Evolutionary conservation across 2,113 vertebrate species (phyloP).

Genomic region (Tauraco erythrolophus): DNA sequence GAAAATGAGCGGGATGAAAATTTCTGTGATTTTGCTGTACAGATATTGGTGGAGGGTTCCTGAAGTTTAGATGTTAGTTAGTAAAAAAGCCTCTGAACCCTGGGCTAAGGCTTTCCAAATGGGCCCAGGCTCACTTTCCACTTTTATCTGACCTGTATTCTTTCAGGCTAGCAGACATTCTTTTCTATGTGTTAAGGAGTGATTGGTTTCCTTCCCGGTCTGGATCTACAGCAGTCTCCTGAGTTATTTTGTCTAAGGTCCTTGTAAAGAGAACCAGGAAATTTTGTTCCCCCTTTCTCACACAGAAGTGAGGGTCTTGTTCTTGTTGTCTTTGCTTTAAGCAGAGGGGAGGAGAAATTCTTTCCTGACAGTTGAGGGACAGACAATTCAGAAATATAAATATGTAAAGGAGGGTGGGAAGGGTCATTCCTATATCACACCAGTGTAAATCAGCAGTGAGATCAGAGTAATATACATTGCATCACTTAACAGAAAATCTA

Average conservation of each 20-base stretch:
- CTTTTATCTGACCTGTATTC: neutral
- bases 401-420: neutral
- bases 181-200: neutral
- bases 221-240: neutral
- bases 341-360: neutral
- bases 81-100: neutral
- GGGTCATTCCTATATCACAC: neutral
- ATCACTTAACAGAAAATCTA: neutral
- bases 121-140: neutral
- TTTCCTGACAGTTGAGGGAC: neutral
- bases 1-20: neutral
- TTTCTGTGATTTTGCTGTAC: neutral
- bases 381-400: neutral
- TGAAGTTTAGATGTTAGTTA: neutral
- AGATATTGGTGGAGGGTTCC: neutral
- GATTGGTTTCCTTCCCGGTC: neutral
- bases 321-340: conserved; percentile 23
- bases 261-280: neutral
- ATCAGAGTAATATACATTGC: neutral
- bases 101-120: neutral
- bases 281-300: neutral
- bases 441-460: neutral
- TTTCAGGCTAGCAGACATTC: neutral
- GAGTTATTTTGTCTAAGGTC: neutral
- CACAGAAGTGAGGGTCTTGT: neutral